Conservation (phyloP, 2,888 invertebrate species). For the Fragum sueziense region DNA sequence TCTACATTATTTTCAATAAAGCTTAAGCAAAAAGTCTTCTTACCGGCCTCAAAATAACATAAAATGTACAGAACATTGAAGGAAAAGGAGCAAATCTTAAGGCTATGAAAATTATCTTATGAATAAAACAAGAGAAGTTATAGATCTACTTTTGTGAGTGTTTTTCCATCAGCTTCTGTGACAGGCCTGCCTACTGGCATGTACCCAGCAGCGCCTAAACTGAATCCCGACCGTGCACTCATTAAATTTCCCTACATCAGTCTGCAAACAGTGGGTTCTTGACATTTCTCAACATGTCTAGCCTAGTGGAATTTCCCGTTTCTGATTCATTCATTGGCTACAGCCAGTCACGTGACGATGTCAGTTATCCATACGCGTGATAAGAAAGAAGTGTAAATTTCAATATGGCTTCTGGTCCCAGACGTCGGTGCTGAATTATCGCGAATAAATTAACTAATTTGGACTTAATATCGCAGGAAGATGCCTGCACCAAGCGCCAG, state of each 20-base stretch:
- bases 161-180: slow-evolving; percentile 53
- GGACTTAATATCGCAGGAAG: slow-evolving; percentile 42
- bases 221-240: slow-evolving; percentile 62
- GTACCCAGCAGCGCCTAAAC: slow-evolving; percentile 61
- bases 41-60: too few species aligned
- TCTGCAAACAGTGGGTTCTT: slow-evolving; percentile 45
- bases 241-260: slow-evolving; percentile 37
- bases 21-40: too few species aligned
- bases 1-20: too few species aligned
- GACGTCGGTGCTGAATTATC: slow-evolving; percentile 50
- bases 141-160: neutral
- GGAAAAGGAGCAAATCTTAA: too few species aligned
- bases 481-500: slow-evolving; percentile 72
- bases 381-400: slow-evolving; percentile 66
- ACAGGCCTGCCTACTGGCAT: slow-evolving; percentile 45
- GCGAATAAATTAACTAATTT: slow-evolving; percentile 41
- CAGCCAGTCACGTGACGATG: slow-evolving; percentile 58
- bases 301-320: slow-evolving; percentile 55
- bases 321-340: slow-evolving; percentile 54
- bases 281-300: slow-evolving; percentile 55
- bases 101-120: too few species aligned
- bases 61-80: too few species aligned
- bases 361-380: slow-evolving; percentile 69
- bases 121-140: too few species aligned
- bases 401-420: slow-evolving; percentile 74